These are phyloP conservation scores for Ephestia elutella DNA, from an alignment of 1,140 invertebrate species.

Conservation along the genomic window DNA sequence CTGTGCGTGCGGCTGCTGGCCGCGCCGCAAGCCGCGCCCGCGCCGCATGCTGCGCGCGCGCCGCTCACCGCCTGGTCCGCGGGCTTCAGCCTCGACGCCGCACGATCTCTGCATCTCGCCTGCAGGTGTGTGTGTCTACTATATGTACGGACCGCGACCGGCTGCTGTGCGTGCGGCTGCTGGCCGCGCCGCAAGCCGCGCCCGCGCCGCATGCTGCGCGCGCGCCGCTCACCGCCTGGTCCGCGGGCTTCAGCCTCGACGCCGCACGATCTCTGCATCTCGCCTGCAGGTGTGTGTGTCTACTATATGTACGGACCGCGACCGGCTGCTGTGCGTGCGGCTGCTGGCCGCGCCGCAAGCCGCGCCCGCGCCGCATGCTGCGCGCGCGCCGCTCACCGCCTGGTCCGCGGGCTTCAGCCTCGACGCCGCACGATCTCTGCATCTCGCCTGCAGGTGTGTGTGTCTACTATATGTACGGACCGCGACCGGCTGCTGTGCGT, in stretches of 20 bases:
- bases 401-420: too few species aligned
- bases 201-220: slow-evolving; percentile 52
- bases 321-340: too few species aligned
- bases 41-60: slow-evolving; percentile 71
- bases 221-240: slow-evolving; percentile 86
- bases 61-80: slow-evolving; percentile 89
- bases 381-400: too few species aligned
- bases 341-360: too few species aligned
- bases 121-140: slow-evolving; percentile 82
- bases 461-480: too few species aligned
- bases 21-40: slow-evolving; percentile 68
- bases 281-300: slow-evolving; percentile 84
- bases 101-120: slow-evolving; percentile 93
- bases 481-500: too few species aligned
- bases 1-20: slow-evolving; percentile 89
- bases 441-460: too few species aligned
- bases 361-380: too few species aligned
- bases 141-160: slow-evolving; percentile 91
- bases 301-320: too few species aligned
- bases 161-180: slow-evolving; percentile 88
- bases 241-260: slow-evolving; percentile 93
- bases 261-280: slow-evolving; percentile 91
- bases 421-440: too few species aligned
- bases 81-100: slow-evolving; percentile 90
- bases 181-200: slow-evolving; percentile 78